Percentiles rank a stretch among this genome's conserved stretches.
Evolutionary conservation across 2,888 invertebrate species (phyloP).

Genomic region (Morinoia aosen): DNA sequence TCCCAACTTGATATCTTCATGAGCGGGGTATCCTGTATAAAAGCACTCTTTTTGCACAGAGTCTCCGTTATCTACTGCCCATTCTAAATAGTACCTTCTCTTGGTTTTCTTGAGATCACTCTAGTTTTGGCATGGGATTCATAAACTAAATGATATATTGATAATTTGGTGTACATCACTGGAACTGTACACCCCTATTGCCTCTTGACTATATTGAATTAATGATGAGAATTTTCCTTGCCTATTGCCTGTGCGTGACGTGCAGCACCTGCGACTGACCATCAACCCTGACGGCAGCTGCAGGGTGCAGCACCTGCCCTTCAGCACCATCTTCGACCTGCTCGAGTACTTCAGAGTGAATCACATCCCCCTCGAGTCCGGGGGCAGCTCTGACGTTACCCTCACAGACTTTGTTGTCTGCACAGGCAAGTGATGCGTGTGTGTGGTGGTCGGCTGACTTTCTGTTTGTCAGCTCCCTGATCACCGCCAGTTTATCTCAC

Average conservation of each 20-base stretch:
- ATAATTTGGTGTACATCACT: too few species aligned
- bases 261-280: conserved; percentile 93
- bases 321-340: conserved; percentile 97
- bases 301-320: conserved; percentile 93
- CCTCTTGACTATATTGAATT: not conserved
- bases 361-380: conserved; percentile 96
- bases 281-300: conserved; percentile 94
- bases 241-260: not conserved
- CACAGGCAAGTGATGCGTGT: conserved; percentile 52
- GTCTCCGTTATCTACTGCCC: too few species aligned
- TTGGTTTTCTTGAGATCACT: too few species aligned
- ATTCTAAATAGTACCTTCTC: too few species aligned
- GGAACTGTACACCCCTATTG: too few species aligned
- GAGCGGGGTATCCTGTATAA: too few species aligned
- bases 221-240: not conserved
- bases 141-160: too few species aligned
- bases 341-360: conserved; percentile 95
- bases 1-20: too few species aligned
- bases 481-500: too few species aligned
- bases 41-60: too few species aligned
- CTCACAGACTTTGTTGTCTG: conserved; percentile 85
- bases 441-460: not conserved
- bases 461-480: not conserved
- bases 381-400: conserved; percentile 92
- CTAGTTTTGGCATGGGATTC: too few species aligned